A percentile compares a stretch with the other conserved stretches of the same genome.
These are phyloP conservation scores for Dynastes maya DNA, from an alignment of 2,888 invertebrate genomes.

Conservation along the genomic window DNA sequence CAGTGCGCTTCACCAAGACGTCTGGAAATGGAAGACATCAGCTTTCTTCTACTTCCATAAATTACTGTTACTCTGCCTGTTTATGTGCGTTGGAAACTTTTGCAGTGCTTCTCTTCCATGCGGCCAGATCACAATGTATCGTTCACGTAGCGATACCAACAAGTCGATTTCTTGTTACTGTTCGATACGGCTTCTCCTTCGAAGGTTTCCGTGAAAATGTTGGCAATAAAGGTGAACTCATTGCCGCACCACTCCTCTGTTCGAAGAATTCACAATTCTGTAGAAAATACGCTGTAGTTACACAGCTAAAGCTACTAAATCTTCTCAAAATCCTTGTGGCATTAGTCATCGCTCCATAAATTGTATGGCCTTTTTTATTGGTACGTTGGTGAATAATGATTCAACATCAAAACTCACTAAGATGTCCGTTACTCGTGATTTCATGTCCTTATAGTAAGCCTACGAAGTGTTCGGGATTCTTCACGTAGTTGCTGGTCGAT, in stretches of 20 bases:
- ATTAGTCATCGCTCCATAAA: background rate
- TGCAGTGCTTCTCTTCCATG: too few relatives aligned
- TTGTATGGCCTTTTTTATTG: background rate
- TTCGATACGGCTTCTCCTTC: background rate
- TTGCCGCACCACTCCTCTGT: background rate
- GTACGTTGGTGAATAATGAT: background rate
- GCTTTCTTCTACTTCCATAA: too few relatives aligned
- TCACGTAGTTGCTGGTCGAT: background rate
- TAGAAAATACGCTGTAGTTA: background rate
- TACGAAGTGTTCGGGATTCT: background rate
- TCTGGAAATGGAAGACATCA: too few relatives aligned
- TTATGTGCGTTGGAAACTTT: too few relatives aligned
- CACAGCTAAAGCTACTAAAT: too few relatives aligned
- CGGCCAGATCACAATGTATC: too few relatives aligned
- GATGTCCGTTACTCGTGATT: background rate
- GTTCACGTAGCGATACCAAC: background rate
- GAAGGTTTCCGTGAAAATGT: background rate
- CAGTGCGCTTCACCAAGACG: too few relatives aligned
- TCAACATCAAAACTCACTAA: background rate
- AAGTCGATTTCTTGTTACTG: background rate
- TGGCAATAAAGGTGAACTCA: background rate
- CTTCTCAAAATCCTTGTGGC: too few relatives aligned
- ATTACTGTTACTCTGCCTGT: too few relatives aligned
- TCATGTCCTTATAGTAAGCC: background rate
- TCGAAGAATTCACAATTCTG: background rate